Evolutionary conservation across 2,888 invertebrate genomes (phyloP), one percentile per base, ranked within the genome.

Genomic region (Lottia scabra): DNA sequence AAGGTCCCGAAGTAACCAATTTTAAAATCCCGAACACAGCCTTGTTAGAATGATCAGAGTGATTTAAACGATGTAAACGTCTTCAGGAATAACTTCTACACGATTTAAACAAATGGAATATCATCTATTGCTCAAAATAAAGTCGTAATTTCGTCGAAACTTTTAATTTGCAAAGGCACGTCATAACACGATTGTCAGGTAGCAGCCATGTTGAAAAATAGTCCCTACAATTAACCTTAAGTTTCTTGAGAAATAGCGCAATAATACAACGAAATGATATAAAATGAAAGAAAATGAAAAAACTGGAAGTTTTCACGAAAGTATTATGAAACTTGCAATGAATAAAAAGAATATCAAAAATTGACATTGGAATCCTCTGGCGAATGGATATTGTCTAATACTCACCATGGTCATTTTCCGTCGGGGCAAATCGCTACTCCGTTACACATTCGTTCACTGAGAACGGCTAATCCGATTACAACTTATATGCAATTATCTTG

Each of bases 191-290:
- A 83, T 76, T 75, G 65, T 70, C 27, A 62, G 64, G 48, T 66
- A 81, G 80, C 82, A 78, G 83, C 83, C 83, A 83, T 83, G 75
- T 83, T 83, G 83, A 78, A 83, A 83, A 81, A 78, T 79, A 82
- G 80, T 82, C 78, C 80, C 78, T 74, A 76, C 76, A 77, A 80
- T 78, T 65, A 73, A 76, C 77, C 70, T 74, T 75, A 70, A 73
- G 77, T 30, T 27, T 27, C 64, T 64, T 26, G 26, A 27, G 30
- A 27, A 26, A 27, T 64, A 38, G 38, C 38, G 38, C 38, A 38
- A 38, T 38, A 38, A 38, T 38, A 38, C 38, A 38, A 38, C 10
- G 38, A 38, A 38, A 38, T 38, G 38, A 10, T 38, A 38, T 38
- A 2, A 38, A 38, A 38, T 38, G 1, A 8, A 38, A 6, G 38